Conservation (phyloP, 2,888 invertebrate genomes). For the Apocheima hispidaria region DNA sequence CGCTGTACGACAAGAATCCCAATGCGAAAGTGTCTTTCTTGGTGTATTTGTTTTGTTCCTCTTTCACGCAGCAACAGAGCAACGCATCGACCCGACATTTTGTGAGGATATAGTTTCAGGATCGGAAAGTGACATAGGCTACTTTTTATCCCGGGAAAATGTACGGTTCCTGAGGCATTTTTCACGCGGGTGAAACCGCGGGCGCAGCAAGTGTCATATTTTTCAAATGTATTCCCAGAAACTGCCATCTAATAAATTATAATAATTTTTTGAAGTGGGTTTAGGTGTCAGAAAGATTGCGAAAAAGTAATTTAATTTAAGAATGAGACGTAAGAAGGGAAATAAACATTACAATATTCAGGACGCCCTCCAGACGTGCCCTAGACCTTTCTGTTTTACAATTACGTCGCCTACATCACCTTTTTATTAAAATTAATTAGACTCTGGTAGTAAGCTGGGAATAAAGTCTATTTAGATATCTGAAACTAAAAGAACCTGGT, state of each 20-base stretch:
- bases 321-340: slow-evolving; percentile 25
- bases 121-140: no score
- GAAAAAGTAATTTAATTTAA: slow-evolving; percentile 23
- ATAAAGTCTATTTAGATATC: slow-evolving; percentile 4
- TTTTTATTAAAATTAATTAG: slow-evolving; percentile 30
- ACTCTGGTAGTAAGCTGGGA: slow-evolving; percentile 6
- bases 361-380: slow-evolving; percentile 32
- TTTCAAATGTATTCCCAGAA: not conserved
- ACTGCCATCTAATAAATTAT: not conserved
- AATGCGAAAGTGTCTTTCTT: no score
- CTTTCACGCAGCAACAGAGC: no score
- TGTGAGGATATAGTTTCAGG: no score
- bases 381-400: slow-evolving; percentile 26
- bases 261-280: slow-evolving; percentile 5
- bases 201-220: no score
- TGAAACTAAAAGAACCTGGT: not conserved
- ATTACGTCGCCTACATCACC: slow-evolving; percentile 9
- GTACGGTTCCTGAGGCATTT: no score
- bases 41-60: no score
- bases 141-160: no score
- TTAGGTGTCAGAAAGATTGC: slow-evolving; percentile 18
- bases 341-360: slow-evolving; percentile 28
- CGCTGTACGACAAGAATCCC: no score
- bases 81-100: no score
- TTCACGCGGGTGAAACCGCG: no score